Base-by-base conservation (phyloP, 2,888 invertebrate species). In the Melangyna quadrimaculata region DNA sequence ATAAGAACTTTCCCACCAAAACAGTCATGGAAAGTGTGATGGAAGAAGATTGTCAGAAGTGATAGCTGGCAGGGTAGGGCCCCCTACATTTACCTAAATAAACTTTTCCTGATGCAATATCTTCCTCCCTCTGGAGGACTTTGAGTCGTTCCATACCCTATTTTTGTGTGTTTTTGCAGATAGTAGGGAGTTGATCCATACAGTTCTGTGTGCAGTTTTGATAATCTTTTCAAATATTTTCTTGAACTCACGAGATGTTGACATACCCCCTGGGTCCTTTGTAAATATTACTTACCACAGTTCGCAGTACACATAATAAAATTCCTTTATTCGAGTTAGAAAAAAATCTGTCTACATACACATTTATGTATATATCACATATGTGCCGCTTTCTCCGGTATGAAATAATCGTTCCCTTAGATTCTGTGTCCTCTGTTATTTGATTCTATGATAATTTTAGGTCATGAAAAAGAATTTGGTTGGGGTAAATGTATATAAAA, bases 361-460 rank as follows among this genome's bases (percentile, higher is more conserved):
- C 3, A 10, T 43, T 2, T 10, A 10, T 1, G 17, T 9, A 17
- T 22, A 24, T 22, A 24, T 24, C 24, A 40, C 24, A 37, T 40
- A 8, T 24, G 22, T 61, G 9, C 45, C 14, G 12, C 8, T 32
- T 19, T 4, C 14, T 45, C 19, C 9, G 19, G 32, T 48, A 43
- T 35, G 10, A 24, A 40, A 40, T 61, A 37, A 17, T 24, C 51
- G 51, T 61, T 43, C 10, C 27, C 6, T 17, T 43, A 10, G 14
- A 32, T 17, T 35, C n/a, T 29, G 29, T 22, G 14, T 67, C 22
- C 14, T 43, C 51, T 61, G 37, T 43, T 65, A 65, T 75, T 77
- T 59, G 80, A 72, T 69, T 61, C 71, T 55, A 37, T 67, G 79
- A 79, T 79, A 79, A 84, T 79, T 84, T 78, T 71, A 45, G 75